These are phyloP conservation scores for Schrankia costaestrigalis DNA, from an alignment of 2,888 invertebrate species.

Conservation along the genomic window DNA sequence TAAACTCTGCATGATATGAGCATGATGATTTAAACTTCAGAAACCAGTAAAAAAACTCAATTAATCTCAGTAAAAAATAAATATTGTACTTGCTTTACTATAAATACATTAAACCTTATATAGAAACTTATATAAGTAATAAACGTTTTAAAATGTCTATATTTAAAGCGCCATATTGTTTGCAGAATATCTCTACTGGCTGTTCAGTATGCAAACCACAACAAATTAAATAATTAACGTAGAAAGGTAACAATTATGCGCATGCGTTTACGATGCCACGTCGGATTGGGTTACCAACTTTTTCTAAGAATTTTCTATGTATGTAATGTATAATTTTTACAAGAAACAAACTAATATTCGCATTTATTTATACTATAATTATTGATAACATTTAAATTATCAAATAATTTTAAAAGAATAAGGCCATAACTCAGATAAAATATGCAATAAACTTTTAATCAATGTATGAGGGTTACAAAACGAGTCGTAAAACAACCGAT, in stretches of 20 bases:
- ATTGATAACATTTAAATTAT: too few relatives aligned
- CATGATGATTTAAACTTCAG: too few relatives aligned
- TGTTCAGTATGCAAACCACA: slow-evolving; percentile 31
- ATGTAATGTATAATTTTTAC: background rate
- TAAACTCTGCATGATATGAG: too few relatives aligned
- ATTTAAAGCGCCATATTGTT: slow-evolving; percentile 15
- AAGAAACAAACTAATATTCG: slow-evolving; percentile 23
- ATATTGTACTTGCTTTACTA: too few relatives aligned
- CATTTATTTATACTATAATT: too few relatives aligned
- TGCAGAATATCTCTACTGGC: slow-evolving; percentile 27
- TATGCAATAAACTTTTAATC: background rate
- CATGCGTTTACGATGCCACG: slow-evolving; percentile 34
- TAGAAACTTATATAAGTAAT: background rate
- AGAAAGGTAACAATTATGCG: slow-evolving; percentile 50
- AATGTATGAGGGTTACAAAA: slow-evolving; percentile 21
- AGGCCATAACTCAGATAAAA: slow-evolving; percentile 31
- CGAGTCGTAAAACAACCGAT: slow-evolving; percentile 11
- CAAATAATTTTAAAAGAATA: slow-evolving; percentile 31
- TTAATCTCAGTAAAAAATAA: too few relatives aligned
- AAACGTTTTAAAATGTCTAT: slow-evolving; percentile 17
- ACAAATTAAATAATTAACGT: slow-evolving; percentile 44
- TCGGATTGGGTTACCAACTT: slow-evolving; percentile 45
- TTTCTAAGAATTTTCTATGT: slow-evolving; percentile 54
- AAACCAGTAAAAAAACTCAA: too few relatives aligned
- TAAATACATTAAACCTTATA: too few relatives aligned